phyloP scores from a whole-genome alignment of 2,113 vertebrate species.

The Serinus canaria region DNA sequence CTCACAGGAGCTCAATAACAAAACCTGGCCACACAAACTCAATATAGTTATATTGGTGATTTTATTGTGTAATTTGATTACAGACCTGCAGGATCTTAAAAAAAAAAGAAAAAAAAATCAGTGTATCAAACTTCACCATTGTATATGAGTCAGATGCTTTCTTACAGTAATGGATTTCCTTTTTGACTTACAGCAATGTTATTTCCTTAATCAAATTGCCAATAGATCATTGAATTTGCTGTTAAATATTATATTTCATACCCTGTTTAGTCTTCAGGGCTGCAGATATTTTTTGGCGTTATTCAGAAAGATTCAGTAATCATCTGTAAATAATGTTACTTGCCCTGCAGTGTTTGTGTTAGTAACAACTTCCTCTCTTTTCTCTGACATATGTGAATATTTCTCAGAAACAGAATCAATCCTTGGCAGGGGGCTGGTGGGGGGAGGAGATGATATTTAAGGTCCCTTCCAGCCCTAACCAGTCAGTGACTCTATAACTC shows the following conservation, averaged over 20 bases:
- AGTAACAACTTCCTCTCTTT: background rate
- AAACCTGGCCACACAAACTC: background rate
- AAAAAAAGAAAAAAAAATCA: background rate
- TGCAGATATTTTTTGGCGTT: background rate
- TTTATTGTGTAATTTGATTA: background rate
- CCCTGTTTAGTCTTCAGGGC: background rate
- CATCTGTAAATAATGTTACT: constrained; percentile 2
- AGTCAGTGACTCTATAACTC: background rate
- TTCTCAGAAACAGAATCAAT: background rate
- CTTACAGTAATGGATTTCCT: background rate
- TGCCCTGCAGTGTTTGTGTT: background rate
- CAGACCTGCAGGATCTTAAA: background rate
- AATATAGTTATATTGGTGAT: no score
- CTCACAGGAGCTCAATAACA: background rate
- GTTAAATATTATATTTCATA: constrained; percentile 22
- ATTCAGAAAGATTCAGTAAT: background rate
- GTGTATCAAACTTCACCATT: background rate
- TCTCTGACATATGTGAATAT: background rate
- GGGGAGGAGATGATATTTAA: background rate
- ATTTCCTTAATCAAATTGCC: constrained; percentile 2
- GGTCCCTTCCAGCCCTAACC: background rate
- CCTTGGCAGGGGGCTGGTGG: background rate
- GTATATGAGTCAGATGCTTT: background rate
- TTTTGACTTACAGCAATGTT: background rate
- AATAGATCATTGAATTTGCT: background rate